Evolutionary conservation across 2,888 invertebrate genomes (phyloP).

Genomic region (Cataglyphis albicans): DNA sequence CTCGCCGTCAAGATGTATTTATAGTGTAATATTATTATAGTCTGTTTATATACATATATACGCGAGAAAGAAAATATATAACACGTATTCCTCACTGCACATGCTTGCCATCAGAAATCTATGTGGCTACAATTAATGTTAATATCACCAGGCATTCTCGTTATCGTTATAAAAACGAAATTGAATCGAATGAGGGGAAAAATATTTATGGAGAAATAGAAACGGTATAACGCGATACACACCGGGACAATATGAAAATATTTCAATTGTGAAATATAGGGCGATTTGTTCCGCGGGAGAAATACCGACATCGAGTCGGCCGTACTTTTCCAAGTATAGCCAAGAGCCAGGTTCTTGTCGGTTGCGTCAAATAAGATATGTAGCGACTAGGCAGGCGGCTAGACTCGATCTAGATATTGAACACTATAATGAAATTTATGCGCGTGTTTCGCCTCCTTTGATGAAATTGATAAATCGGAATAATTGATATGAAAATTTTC

Average conservation of each 20-base stretch:
- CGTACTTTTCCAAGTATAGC: not conserved
- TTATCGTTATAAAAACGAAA: not conserved
- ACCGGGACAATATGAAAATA: no score
- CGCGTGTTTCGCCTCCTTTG: not conserved
- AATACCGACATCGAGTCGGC: not conserved
- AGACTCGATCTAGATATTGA: not conserved
- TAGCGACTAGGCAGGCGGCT: not conserved
- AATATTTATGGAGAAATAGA: not conserved
- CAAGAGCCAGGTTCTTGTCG: not conserved
- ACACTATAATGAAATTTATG: not conserved
- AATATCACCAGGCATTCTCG: not conserved
- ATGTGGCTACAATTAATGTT: not conserved
- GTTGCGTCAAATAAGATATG: not conserved
- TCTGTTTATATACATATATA: constrained; percentile 74
- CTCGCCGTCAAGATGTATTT: constrained; percentile 76
- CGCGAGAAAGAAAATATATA: constrained; percentile 67
- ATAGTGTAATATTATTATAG: constrained; percentile 82
- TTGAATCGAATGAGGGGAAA: no score
- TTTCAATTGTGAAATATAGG: no score
- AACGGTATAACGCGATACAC: not conserved
- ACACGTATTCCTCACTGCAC: constrained; percentile 77
- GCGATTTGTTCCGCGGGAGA: not conserved
- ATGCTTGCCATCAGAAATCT: constrained; percentile 48
- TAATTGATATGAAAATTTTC: not conserved
- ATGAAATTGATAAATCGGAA: not conserved